Evolutionary conservation across 2,888 invertebrate genomes (phyloP), one percentile per base, ranked within the genome.

Genomic region (Thymelicus acteon): DNA sequence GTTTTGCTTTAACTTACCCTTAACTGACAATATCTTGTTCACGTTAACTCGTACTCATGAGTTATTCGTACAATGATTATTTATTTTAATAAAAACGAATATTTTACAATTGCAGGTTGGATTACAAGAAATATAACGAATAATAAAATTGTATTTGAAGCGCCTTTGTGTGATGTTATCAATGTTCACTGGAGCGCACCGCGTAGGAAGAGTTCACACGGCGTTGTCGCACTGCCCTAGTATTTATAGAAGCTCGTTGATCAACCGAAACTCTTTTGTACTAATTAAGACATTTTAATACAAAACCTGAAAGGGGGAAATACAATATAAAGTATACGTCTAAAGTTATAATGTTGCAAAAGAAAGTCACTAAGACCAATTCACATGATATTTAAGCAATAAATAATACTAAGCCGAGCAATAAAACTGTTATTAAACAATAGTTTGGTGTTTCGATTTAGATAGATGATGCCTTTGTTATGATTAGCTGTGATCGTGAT

Each of bases 81-180:
- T 31, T 31, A 31, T 31, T 31, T 31, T 31, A 31, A 31, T 31
- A 31, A 31, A 31, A 31, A 31, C 31, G 61, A 62, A 57, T 8
- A 48, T 63, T 64, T 65, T 61, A 68, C 67, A 58, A 10, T 81
- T 78, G 44, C 92, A 95, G 95, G 89, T 94, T 85, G 94, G 89
- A 78, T 87, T 94, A 80, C 92, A 91, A 88, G 93, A 94, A 83
- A 95, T 94, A 93, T 95, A 95, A 95, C 93, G 90, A 80, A 82
- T 82, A 83, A 61, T 31, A 76, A 81, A 74, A 80, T 79, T 76
- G 74, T 77, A 82, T 60, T 52, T 54, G 60, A 80, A 79, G 76
- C 77, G 81, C 77, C 79, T 80, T 82, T 81, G 80, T 82, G 83
- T 81, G 75, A 54, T 54, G 79, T 80, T 83, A 86, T 84, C 73